Percentiles rank a stretch among this genome's conserved stretches.
These are phyloP conservation scores for Zoanthus gigantus DNA, from an alignment of 92 coral and sea anemone species.

Conservation along the genomic window DNA sequence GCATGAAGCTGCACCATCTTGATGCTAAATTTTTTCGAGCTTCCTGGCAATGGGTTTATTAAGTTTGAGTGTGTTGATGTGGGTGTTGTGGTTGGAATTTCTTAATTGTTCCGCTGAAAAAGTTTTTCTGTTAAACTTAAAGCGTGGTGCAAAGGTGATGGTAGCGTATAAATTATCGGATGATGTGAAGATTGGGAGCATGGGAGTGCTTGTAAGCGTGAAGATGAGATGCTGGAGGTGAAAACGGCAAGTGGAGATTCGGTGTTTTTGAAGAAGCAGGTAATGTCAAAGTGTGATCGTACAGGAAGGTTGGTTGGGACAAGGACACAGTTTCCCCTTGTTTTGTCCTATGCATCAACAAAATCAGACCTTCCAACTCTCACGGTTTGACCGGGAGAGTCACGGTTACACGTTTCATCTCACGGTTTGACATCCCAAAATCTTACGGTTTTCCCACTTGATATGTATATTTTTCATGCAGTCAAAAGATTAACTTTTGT, in stretches of 20 bases:
- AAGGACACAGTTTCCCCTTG: constrained; percentile 36
- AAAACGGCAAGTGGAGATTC: not conserved
- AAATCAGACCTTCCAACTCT: constrained; percentile 1
- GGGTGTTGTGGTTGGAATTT: not conserved
- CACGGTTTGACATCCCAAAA: constrained; percentile 9
- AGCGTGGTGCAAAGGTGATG: not conserved
- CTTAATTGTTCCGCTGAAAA: not conserved
- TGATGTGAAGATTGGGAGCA: not conserved
- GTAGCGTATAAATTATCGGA: not conserved
- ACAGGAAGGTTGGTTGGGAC: constrained; percentile 15
- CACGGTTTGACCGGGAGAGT: constrained; percentile 12
- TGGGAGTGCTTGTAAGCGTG: constrained; percentile 5
- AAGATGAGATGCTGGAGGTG: not conserved
- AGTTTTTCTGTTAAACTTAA: not conserved
- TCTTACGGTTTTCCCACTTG: too few relatives aligned
- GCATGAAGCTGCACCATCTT: not conserved
- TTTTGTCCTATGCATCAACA: constrained; percentile 26
- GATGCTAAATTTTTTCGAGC: not conserved
- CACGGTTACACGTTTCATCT: not conserved
- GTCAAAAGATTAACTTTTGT: too few relatives aligned
- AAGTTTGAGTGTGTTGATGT: not conserved
- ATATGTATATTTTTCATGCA: too few relatives aligned
- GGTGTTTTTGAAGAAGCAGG: not conserved
- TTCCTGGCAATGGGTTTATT: not conserved
- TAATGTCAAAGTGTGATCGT: not conserved